These are phyloP conservation scores for Drosophila hamatofila DNA, from an alignment of 2,888 invertebrate species.

Conservation along the genomic window DNA sequence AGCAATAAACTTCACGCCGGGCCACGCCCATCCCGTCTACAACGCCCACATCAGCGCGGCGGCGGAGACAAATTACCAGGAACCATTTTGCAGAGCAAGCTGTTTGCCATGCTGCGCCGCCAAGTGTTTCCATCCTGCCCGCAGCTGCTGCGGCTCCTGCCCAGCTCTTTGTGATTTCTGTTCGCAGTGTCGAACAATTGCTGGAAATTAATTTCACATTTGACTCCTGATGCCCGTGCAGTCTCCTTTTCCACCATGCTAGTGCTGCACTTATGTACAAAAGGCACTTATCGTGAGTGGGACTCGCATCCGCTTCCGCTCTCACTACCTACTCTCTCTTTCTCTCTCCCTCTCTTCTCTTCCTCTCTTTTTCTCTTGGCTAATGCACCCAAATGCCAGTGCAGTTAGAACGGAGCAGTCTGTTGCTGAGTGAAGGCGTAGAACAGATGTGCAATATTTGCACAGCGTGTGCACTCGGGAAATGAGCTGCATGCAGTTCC, in stretches of 20 bases:
- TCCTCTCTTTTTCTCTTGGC: slow-evolving; percentile 7
- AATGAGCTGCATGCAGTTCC: slow-evolving; percentile 69
- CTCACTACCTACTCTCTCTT: slow-evolving; percentile 30
- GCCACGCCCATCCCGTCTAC: slow-evolving; percentile 1
- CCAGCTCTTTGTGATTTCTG: slow-evolving; percentile 55
- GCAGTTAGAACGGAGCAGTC: slow-evolving; percentile 4
- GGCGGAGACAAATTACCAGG: slow-evolving; percentile 64
- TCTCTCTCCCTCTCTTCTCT: neutral
- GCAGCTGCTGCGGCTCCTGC: slow-evolving; percentile 3
- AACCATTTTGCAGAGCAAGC: slow-evolving; percentile 66
- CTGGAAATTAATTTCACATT: slow-evolving; percentile 73
- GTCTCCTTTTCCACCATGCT: slow-evolving; percentile 2
- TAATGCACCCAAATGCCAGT: slow-evolving; percentile 59
- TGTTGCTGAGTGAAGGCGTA: slow-evolving; percentile 12
- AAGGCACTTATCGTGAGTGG: slow-evolving; percentile 72
- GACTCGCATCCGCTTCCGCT: slow-evolving; percentile 67
- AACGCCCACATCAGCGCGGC: slow-evolving; percentile 13
- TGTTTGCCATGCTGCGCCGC: slow-evolving; percentile 48
- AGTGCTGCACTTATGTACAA: slow-evolving; percentile 63
- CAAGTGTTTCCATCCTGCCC: slow-evolving; percentile 33
- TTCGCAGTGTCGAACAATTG: slow-evolving; percentile 67
- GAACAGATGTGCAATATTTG: slow-evolving; percentile 58
- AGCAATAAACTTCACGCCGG: slow-evolving; percentile 62
- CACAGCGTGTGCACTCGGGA: slow-evolving; percentile 63
- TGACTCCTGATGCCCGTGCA: slow-evolving; percentile 58